Base-by-base conservation (phyloP, 2,113 vertebrate genomes). In the Sinocyclocheilus anophthalmus region DNA sequence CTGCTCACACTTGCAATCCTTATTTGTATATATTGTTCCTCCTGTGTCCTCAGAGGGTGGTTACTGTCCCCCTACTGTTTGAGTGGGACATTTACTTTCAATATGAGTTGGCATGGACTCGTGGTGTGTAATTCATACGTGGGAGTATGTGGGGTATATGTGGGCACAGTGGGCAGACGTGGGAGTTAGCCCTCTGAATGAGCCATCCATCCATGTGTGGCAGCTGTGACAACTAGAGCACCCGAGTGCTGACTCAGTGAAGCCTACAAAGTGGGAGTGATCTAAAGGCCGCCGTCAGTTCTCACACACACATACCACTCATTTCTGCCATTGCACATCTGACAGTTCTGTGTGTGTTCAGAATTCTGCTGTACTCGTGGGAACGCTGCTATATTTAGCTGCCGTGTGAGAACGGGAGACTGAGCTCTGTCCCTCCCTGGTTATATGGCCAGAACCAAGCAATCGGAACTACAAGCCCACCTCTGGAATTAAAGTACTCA, bases 221-320 rank as follows among this genome's bases (percentile, higher is more conserved):
- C 79, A 90, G 91, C 90, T 89, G 26, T 55, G 45, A 81, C 76
- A 90, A 89, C 85, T 59, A 26, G 85, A 90, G 90, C 90, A 88
- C 91, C 90, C 90, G 87, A 90, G 77, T 86, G 84, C 91, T 94
- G 93, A 94, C 88, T 94, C 93, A 94, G 39, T n/a, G 85, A 89
- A 83, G 82, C 87, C 83, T 76, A 85, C 83, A 76, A 88, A 82
- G 53, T 83, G 87, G 79, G 83, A 81, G 87, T 85, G 76, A 11
- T 42, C 67, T 87, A 89, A 84, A 88, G 86, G 65, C 90, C 87
- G 90, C 90, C 72, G 90, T 90, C 89, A 92, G 93, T 91, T 92
- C 90, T 83, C 72, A 83, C 61, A 53, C 83, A 39, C 83, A 45
- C 85, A 76, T 26, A 86, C 76, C 39, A 67, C 37, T 65, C 59